A percentile compares a stretch with the other conserved stretches of the same genome.
These are phyloP conservation scores for Tenebrio molitor DNA, from an alignment of 1,140 invertebrate species.

Conservation along the genomic window DNA sequence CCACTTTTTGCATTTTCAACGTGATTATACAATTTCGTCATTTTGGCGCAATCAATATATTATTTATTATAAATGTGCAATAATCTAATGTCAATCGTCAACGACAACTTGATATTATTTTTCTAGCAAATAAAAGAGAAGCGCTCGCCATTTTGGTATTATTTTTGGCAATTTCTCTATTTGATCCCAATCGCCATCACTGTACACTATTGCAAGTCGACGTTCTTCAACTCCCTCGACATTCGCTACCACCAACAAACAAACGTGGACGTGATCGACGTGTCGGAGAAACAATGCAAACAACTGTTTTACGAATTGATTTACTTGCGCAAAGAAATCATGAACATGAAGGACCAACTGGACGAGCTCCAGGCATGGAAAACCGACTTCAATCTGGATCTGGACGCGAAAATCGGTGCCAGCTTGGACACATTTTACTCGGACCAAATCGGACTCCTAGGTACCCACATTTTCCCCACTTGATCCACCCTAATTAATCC, in stretches of 20 bases:
- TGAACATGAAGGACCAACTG: not conserved
- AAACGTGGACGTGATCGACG: not conserved
- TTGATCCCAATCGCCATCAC: not conserved
- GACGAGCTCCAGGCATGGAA: not conserved
- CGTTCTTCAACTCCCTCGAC: not conserved
- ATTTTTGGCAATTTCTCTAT: not conserved
- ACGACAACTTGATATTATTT: no score
- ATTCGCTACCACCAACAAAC: not conserved
- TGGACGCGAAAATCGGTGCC: not conserved
- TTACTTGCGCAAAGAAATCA: constrained; percentile 1
- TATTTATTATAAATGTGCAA: no score
- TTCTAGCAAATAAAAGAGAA: constrained; percentile 5
- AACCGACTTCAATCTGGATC: not conserved
- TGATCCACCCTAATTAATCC: not conserved
- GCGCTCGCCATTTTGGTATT: not conserved
- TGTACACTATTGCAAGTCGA: not conserved
- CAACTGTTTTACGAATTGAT: not conserved
- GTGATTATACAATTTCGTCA: no score
- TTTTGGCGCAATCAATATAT: no score
- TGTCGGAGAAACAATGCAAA: not conserved
- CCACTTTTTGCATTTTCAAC: no score
- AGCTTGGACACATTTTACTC: not conserved
- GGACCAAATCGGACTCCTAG: constrained; percentile 2
- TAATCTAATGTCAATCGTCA: no score
- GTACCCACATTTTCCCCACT: not conserved